phyloP scores from a whole-genome alignment of 1,140 invertebrate species.

The Nasonia vitripennis region DNA sequence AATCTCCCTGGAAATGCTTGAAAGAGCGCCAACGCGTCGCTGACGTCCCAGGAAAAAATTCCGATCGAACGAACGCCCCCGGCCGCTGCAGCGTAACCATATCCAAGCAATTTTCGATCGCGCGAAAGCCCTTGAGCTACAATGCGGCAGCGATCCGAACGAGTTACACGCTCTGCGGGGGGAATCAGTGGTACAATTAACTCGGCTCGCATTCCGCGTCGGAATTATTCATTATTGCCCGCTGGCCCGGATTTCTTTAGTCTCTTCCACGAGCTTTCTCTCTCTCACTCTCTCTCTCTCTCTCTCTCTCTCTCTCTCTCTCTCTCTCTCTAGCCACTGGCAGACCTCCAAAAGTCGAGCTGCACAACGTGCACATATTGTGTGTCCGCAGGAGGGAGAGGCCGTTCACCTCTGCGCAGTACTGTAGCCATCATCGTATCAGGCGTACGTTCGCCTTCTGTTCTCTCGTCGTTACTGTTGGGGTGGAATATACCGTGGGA shows the following conservation, averaged over 20 bases:
- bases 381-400: not conserved
- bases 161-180: too few species aligned
- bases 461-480: too few species aligned
- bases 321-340: not conserved
- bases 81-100: not conserved
- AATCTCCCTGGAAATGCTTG: too few species aligned
- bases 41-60: too few species aligned
- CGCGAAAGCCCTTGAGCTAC: too few species aligned
- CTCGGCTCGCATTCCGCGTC: constrained; percentile 2
- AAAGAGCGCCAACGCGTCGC: too few species aligned
- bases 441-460: not conserved
- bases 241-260: not conserved
- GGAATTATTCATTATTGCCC: constrained; percentile 32
- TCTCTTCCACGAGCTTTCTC: not conserved
- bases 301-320: not conserved
- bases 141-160: too few species aligned
- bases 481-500: too few species aligned
- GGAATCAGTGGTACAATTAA: constrained; percentile 19
- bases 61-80: not conserved
- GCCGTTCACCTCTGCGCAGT: constrained; percentile 1
- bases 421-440: too few species aligned
- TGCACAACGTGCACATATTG: not conserved
- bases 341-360: constrained; percentile 8
- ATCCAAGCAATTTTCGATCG: constrained; percentile 3
- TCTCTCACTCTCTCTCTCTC: not conserved